A percentile compares a stretch with the other conserved stretches of the same genome.
These are phyloP conservation scores for Auanema sp. DNA, from an alignment of 2,888 invertebrate species.

Conservation along the genomic window DNA sequence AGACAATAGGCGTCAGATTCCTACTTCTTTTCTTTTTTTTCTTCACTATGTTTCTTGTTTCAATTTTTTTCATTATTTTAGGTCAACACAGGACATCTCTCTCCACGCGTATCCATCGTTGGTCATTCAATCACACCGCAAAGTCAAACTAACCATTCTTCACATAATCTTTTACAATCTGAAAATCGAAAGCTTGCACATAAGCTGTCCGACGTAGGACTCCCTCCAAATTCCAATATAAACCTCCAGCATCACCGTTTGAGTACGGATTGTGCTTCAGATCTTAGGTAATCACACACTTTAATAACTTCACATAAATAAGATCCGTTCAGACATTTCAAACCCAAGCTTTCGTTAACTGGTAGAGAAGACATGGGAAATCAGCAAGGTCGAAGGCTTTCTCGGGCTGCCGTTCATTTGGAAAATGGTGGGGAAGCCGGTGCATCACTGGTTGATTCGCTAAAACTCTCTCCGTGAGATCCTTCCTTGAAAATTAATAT, in stretches of 20 bases:
- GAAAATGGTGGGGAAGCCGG: slow-evolving; percentile 20
- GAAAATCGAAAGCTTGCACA: too few species aligned
- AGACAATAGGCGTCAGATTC: too few species aligned
- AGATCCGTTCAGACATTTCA: slow-evolving; percentile 1
- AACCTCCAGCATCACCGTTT: slow-evolving; percentile 8
- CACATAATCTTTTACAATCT: too few species aligned
- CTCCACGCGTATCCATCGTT: too few species aligned
- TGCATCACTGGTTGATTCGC: slow-evolving; percentile 10
- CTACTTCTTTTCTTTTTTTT: too few species aligned
- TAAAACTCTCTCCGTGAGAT: slow-evolving; percentile 9
- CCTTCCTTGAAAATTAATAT: background rate
- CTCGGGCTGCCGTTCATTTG: slow-evolving; percentile 19
- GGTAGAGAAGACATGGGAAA: slow-evolving; percentile 20
- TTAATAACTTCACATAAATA: background rate
- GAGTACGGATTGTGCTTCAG: slow-evolving; percentile 16
- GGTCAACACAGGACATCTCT: too few species aligned
- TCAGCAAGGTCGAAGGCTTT: slow-evolving; percentile 18
- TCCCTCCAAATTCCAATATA: too few species aligned
- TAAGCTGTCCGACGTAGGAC: too few species aligned
- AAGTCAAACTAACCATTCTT: too few species aligned
- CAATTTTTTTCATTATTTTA: too few species aligned
- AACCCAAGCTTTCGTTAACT: slow-evolving; percentile 18
- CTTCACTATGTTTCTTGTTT: too few species aligned
- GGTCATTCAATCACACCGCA: too few species aligned
- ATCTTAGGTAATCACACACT: background rate